Base-by-base conservation (phyloP, 2,888 invertebrate species). In the Leucoma salicis region DNA sequence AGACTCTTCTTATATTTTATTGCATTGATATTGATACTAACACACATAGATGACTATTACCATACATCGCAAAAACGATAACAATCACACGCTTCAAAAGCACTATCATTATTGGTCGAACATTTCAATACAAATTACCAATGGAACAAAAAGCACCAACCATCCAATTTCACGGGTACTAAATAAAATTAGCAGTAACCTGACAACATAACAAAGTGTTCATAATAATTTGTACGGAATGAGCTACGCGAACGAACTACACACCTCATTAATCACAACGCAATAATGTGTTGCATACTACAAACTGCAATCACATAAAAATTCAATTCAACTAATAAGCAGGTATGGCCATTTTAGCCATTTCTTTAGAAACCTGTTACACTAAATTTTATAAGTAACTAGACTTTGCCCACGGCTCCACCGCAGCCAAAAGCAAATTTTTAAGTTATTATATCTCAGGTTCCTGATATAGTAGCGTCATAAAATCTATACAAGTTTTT, bases 101-200 rank as follows among this genome's bases (percentile, higher is more conserved):
- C 46, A 55, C 60, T 62, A 54, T 57, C 66, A 74, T 72, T 74
- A 70, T 68, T 59, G 63, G 71, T 73, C 69, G 71, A 72, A 79
- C 69, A 70, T 74, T 76, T 74, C 75, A 74, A 78, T 74, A 73
- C 73, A 74, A 77, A 75, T 77, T 75, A 81, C 66, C 57, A 61
- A 64, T 64, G 57, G 69, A 73, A 74, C 72, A 78, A 80, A 74
- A 80, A 68, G 70, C 67, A 32, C 65, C 53, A 58, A 63, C 71
- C 74, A 74, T 82, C 77, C 78, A 86, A 88, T 87, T 88, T 86
- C 85, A 88, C 69, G 84, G 82, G 42, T 76, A 78, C 78, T 88
- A 87, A 87, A 88, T 82, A 87, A 88, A 89, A 88, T 89, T 87
- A 82, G 69, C 85, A 77, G 67, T 74, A 62, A 69, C 64, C 75